A percentile compares a stretch with the other conserved stretches of the same genome.
These are phyloP conservation scores for Peromyscus polionotus DNA, from an alignment of 2,113 vertebrate species.

Conservation along the genomic window DNA sequence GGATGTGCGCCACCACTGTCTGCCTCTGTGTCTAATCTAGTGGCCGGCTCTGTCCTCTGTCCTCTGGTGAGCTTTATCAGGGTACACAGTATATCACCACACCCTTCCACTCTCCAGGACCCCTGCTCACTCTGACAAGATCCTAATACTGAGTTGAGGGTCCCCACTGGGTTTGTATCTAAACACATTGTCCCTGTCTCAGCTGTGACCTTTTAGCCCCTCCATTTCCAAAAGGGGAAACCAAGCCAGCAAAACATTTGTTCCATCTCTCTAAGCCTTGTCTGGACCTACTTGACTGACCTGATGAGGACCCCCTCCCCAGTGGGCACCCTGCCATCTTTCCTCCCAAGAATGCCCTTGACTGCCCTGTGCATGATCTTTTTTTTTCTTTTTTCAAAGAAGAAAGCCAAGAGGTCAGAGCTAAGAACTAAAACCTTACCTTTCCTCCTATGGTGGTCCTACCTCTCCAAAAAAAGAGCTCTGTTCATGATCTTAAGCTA, in stretches of 20 bases:
- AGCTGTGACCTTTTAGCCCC: background rate
- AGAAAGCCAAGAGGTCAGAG: too few relatives aligned
- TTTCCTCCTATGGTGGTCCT: too few relatives aligned
- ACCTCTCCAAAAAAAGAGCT: too few relatives aligned
- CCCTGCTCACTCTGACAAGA: background rate
- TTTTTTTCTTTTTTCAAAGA: too few relatives aligned
- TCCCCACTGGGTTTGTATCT: background rate
- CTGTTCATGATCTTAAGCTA: background rate
- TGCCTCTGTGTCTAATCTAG: too few relatives aligned
- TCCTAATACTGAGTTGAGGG: background rate
- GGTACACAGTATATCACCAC: too few relatives aligned
- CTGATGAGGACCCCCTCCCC: background rate
- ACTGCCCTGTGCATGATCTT: too few relatives aligned
- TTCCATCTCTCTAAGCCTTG: background rate
- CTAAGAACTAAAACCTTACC: too few relatives aligned
- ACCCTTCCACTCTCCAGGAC: background rate
- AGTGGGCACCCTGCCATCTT: background rate
- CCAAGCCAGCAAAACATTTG: too few relatives aligned
- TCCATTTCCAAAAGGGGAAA: background rate
- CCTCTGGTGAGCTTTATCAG: too few relatives aligned
- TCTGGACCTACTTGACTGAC: background rate
- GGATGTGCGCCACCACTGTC: too few relatives aligned
- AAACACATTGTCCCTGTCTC: background rate
- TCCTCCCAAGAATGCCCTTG: background rate
- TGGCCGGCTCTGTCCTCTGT: too few relatives aligned